Percentiles rank a stretch among this genome's conserved stretches.
These are phyloP conservation scores for Pionites leucogaster DNA, from an alignment of 2,113 vertebrate species.

Conservation along the genomic window DNA sequence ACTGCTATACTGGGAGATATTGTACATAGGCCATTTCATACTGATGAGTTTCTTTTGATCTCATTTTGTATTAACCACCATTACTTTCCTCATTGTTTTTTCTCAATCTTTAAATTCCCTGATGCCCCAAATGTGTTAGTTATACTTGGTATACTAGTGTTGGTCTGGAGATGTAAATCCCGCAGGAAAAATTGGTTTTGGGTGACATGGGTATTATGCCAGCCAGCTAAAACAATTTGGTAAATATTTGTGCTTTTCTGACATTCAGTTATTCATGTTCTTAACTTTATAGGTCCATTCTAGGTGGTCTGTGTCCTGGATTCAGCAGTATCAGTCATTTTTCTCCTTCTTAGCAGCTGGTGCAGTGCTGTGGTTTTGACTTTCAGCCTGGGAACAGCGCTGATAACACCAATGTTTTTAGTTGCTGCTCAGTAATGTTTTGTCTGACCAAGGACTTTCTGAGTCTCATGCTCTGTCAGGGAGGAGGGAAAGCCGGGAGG, in stretches of 20 bases:
- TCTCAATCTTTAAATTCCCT: not conserved
- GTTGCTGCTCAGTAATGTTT: no score
- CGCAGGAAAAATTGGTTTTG: not conserved
- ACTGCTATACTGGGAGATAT: slow-evolving; percentile 9
- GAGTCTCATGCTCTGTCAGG: no score
- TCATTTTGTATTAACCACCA: slow-evolving; percentile 19
- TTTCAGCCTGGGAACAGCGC: no score
- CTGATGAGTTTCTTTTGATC: not conserved
- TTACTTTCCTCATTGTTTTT: not conserved
- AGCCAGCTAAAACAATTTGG: not conserved
- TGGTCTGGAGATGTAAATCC: not conserved
- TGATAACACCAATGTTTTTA: no score
- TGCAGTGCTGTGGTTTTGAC: no score
- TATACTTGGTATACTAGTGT: not conserved
- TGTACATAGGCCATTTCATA: slow-evolving; percentile 36
- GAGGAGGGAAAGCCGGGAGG: no score
- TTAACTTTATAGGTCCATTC: not conserved
- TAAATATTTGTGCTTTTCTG: not conserved
- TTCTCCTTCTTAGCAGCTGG: no score
- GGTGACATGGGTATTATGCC: not conserved
- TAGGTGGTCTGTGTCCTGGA: not conserved
- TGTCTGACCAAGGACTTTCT: no score
- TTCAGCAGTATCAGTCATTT: no score
- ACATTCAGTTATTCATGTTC: not conserved
- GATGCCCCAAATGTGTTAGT: not conserved